phyloP scores from a whole-genome alignment of 2,113 vertebrate species.

The Perca fluviatilis region DNA sequence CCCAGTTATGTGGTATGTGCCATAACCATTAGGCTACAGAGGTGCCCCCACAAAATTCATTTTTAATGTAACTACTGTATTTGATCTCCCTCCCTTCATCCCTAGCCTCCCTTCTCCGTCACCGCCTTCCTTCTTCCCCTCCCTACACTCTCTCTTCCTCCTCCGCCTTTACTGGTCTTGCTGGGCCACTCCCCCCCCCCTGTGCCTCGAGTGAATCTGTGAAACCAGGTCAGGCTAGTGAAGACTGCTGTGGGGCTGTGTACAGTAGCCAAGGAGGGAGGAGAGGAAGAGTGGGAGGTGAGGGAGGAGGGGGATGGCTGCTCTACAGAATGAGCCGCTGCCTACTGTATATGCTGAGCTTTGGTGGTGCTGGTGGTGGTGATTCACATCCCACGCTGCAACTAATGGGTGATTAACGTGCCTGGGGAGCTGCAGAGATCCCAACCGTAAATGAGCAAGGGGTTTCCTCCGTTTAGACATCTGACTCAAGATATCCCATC shows the following conservation, averaged over 20 bases:
- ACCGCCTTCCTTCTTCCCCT: conserved; percentile 1
- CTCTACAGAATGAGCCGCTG: conserved; percentile 29
- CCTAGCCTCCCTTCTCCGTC: conserved; percentile 25
- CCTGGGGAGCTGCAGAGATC: conserved; percentile 28
- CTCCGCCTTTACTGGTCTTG: conserved; percentile 37
- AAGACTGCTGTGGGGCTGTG: conserved; percentile 46
- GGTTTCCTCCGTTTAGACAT: conserved; percentile 27
- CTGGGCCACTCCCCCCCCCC: conserved; percentile 33
- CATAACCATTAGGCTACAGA: background rate
- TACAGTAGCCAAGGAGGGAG: conserved; percentile 42
- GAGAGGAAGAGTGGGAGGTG: conserved; percentile 24
- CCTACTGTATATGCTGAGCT: conserved; percentile 10
- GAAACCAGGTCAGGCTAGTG: conserved; percentile 75
- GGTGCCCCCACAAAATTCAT: background rate
- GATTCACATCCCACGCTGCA: conserved; percentile 40
- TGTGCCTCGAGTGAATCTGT: conserved; percentile 52
- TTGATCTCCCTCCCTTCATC: conserved; percentile 22
- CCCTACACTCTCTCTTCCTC: conserved; percentile 1
- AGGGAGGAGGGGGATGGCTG: background rate
- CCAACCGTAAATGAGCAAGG: conserved; percentile 37
- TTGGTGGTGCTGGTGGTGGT: conserved; percentile 24
- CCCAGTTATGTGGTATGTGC: background rate
- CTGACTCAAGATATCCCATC: conserved; percentile 35
- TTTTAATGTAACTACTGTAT: conserved; percentile 7
- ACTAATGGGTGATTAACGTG: conserved; percentile 56